Evolutionary conservation across 2,888 invertebrate genomes (phyloP).

Genomic region (Zaprionus bogoriensis): DNA sequence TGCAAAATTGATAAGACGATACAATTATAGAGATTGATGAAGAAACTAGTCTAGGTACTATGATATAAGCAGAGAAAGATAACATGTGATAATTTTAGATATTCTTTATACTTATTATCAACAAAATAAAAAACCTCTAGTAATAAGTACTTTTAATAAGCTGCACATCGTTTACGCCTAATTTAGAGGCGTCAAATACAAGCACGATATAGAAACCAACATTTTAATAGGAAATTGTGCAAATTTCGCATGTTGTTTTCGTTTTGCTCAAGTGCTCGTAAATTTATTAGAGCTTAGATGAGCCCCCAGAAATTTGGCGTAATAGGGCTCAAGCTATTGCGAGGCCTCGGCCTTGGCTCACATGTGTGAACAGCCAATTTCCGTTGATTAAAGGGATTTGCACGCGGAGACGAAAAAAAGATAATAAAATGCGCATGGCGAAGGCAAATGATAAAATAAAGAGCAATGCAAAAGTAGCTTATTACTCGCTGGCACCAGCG

Average conservation of each 20-base stretch:
- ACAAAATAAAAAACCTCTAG: not conserved
- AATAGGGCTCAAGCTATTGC: slow-evolving; percentile 41
- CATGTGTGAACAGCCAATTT: slow-evolving; percentile 69
- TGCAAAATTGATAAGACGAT: no score
- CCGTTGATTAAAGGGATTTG: slow-evolving; percentile 72
- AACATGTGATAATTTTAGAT: no score
- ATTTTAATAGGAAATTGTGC: slow-evolving; percentile 59
- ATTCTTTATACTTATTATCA: no score
- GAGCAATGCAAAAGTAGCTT: slow-evolving; percentile 68
- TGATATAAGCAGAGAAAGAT: no score
- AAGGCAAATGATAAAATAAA: slow-evolving; percentile 71
- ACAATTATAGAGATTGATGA: no score
- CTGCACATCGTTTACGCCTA: slow-evolving; percentile 11
- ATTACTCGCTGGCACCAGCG: slow-evolving; percentile 39
- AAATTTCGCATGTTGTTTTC: slow-evolving; percentile 35
- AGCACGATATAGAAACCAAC: slow-evolving; percentile 37
- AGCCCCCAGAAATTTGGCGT: slow-evolving; percentile 13
- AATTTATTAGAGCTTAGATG: slow-evolving; percentile 69
- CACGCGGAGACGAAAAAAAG: slow-evolving; percentile 9
- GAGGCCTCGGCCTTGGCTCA: slow-evolving; percentile 19
- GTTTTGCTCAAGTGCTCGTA: slow-evolving; percentile 40
- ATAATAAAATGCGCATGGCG: slow-evolving; percentile 54
- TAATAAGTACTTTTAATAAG: not conserved
- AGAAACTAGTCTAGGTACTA: no score
- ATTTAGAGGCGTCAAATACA: slow-evolving; percentile 9